phyloP scores from a whole-genome alignment of 2,797 vertebrate species.

The Anableps anableps region DNA sequence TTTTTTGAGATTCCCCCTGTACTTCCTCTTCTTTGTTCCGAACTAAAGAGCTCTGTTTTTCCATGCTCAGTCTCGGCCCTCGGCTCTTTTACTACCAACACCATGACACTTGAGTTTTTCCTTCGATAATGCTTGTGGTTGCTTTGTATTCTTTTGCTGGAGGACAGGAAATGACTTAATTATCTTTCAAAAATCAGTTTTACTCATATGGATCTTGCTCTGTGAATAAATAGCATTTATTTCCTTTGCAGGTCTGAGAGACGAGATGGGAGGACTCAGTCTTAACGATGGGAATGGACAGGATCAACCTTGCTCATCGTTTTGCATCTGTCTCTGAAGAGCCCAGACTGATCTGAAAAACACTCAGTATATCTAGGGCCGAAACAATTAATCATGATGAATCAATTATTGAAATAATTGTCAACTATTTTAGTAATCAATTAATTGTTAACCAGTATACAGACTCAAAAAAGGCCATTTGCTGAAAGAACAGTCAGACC shows the following conservation, averaged over 20 bases:
- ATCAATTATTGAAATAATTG: no score
- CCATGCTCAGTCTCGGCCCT: no score
- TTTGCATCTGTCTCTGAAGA: background rate
- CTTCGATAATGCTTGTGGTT: background rate
- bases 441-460: no score
- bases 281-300: slow-evolving; percentile 40
- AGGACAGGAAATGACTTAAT: background rate
- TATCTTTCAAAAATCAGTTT: background rate
- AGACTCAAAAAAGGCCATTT: no score
- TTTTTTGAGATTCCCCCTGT: no score
- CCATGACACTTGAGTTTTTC: background rate
- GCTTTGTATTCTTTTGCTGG: background rate
- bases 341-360: background rate
- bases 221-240: background rate
- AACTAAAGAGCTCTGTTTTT: no score
- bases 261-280: fast-evolving
- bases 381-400: no score
- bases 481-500: no score
- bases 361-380: no score
- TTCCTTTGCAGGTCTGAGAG: background rate
- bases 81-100: no score
- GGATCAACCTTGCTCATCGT: slow-evolving; percentile 38
- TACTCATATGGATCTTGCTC: background rate
- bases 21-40: no score
- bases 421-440: no score